Evolutionary conservation across 2,888 invertebrate genomes (phyloP), one percentile per base, ranked within the genome.

Genomic region (Drosophila incognita): DNA sequence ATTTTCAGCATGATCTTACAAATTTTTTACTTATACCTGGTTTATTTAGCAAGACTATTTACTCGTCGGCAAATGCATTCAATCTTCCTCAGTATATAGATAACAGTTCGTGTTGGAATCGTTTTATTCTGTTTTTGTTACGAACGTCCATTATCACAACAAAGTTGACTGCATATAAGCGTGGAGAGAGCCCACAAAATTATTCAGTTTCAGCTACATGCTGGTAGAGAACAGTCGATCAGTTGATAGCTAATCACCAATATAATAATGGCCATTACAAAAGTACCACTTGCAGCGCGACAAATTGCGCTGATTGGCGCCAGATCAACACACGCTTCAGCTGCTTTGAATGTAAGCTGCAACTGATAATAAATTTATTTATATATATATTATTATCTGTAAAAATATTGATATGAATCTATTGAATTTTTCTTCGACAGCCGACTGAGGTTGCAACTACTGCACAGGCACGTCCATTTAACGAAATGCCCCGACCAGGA

Each of bases 401-500:
- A 6, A 15, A 15, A 6, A 11, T 13, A 6, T 13, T 42, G 11
- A 42, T 21, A 33, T 13, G 31, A 15, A 51, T 49, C 27, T 5
- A 35, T 24, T 36, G 18, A 2, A 35, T 42, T 29, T 64, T 21
- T 6, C n/a, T 29, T 6, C 29, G 21, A 15, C 8, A 67, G 67
- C 54, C 69, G 4, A 13, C 67, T 5, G 68, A 68, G 7, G 18
- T 58, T 53, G 61, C 21, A 18, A 57, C 40, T 7, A 54, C 21
- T 8, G 40, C 49, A 8, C 53, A 57, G 4, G 49, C n/a, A 11
- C 74, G 72, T 0, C 69, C 76, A 1, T 87, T 70, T n/a, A 53
- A 62, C 4, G 81, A 83, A 2, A 10, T 85, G n/a, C 85, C 85
- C 0, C 73, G 74, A 0, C 90, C 88, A 1, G 52, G 65, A 0